Conservation (phyloP, 2,797 vertebrate species). For the Helicolenus hilgendorfi region DNA sequence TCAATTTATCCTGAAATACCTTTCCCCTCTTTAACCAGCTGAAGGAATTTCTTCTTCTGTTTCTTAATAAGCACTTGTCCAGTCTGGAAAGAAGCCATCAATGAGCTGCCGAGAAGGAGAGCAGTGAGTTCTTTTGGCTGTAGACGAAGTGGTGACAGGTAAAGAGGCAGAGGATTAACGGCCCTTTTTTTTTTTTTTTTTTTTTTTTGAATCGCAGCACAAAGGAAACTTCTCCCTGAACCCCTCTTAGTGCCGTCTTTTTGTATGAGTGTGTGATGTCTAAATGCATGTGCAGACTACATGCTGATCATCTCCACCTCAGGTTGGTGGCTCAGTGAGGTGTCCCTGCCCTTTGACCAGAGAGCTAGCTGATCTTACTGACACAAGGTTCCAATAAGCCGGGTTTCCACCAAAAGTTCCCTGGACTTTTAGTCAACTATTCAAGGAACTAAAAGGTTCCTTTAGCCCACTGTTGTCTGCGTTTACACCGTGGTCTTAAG, state of each 20-base stretch:
- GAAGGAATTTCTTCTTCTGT: conserved; percentile 47
- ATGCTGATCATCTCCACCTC: conserved; percentile 45
- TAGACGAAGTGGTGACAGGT: conserved; percentile 71
- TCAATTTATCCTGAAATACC: conserved; percentile 49
- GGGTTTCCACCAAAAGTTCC: neutral
- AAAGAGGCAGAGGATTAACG: conserved; percentile 77
- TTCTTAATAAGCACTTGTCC: conserved; percentile 81
- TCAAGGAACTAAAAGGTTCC: too few species aligned
- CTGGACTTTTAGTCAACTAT: too few species aligned
- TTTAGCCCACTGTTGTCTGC: too few species aligned
- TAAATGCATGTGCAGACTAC: conserved; percentile 4
- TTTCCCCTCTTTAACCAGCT: conserved; percentile 34
- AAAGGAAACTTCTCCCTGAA: conserved; percentile 64
- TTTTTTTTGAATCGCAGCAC: conserved; percentile 59
- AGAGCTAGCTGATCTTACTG: conserved; percentile 50
- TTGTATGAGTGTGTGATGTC: neutral
- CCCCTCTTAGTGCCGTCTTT: conserved; percentile 10
- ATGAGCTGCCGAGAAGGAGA: conserved; percentile 44
- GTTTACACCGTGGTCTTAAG: too few species aligned
- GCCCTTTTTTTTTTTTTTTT: conserved; percentile 71
- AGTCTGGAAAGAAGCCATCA: conserved; percentile 53
- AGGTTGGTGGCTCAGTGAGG: conserved; percentile 6
- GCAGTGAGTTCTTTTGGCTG: conserved; percentile 48
- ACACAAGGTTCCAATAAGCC: neutral
- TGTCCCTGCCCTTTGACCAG: conserved; percentile 53